Percentiles rank a stretch among this genome's conserved stretches.
These are phyloP conservation scores for Donacobius atricapilla DNA, from an alignment of 2,113 vertebrate species.

Conservation along the genomic window DNA sequence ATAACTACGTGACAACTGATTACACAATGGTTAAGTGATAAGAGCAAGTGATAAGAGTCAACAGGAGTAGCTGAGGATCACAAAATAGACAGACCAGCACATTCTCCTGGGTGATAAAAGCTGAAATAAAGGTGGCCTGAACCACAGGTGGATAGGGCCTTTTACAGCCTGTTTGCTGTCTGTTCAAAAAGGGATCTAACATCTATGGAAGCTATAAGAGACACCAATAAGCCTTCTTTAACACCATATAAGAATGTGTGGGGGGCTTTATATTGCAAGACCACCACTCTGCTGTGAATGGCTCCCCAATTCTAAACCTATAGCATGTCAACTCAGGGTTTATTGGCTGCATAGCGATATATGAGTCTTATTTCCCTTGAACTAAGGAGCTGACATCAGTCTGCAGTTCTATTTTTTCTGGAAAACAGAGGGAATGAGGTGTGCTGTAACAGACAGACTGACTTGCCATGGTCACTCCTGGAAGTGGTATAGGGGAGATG, in stretches of 20 bases:
- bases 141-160: neutral
- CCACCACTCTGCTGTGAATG: neutral
- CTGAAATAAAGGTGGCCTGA: neutral
- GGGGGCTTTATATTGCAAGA: neutral
- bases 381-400: neutral
- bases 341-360: neutral
- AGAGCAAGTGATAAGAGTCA: neutral
- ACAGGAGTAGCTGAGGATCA: neutral
- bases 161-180: neutral
- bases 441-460: neutral
- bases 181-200: neutral
- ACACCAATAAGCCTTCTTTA: neutral
- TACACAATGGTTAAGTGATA: neutral
- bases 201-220: neutral
- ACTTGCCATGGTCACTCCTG: neutral
- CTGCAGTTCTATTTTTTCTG: neutral
- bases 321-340: neutral
- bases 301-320: neutral
- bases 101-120: neutral
- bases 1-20: conserved; percentile 8
- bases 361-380: neutral
- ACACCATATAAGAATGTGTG: neutral
- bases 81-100: neutral
- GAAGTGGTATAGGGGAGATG: neutral
- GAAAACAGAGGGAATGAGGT: neutral